Conservation (phyloP, 2,888 invertebrate genomes). For the Elmis aenea region DNA sequence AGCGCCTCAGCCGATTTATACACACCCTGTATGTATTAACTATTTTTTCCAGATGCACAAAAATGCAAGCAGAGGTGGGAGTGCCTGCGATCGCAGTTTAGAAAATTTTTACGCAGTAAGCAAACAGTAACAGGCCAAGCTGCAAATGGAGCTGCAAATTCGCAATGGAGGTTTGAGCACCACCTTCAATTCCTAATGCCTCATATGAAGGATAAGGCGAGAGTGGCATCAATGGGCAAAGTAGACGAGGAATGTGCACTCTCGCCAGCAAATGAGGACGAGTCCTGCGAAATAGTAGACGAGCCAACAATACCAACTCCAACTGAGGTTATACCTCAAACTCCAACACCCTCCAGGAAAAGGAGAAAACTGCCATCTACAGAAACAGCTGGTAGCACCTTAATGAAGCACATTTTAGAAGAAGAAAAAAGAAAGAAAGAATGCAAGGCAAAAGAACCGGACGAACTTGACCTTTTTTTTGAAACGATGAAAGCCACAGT, state of each 20-base stretch:
- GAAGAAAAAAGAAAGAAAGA: constrained; percentile 6
- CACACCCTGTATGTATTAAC: no score
- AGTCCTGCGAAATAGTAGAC: no score
- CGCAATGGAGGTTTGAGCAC: not conserved
- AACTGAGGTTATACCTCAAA: no score
- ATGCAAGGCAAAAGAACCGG: constrained; percentile 5
- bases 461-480: constrained; percentile 7
- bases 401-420: constrained; percentile 5
- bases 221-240: not conserved
- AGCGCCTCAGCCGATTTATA: no score
- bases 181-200: not conserved
- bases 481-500: constrained; percentile 2
- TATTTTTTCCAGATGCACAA: not conserved
- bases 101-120: not conserved
- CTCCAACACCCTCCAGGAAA: no score
- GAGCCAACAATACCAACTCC: no score
- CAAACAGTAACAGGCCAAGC: not conserved
- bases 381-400: constrained; percentile 2
- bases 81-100: not conserved
- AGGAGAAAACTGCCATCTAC: not conserved
- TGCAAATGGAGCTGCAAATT: not conserved
- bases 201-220: constrained; percentile 1
- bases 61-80: constrained; percentile 3
- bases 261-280: no score
- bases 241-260: not conserved